Evolutionary conservation across 2,888 invertebrate genomes (phyloP), one percentile per base, ranked within the genome.

Genomic region (Diplolepis rosae): DNA sequence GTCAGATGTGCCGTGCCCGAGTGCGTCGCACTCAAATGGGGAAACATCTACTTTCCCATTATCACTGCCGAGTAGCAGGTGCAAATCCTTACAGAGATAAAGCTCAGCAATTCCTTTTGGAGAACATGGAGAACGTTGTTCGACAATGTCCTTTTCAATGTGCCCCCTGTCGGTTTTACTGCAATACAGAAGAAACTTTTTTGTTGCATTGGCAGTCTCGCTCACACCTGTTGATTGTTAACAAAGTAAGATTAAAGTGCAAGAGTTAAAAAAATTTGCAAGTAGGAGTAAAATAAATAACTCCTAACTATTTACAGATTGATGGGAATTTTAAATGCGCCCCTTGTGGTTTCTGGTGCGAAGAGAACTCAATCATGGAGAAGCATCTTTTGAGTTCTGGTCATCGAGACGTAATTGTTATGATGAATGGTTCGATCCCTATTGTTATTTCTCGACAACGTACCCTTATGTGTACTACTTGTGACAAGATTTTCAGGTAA

Each of bases 121-220:
- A 93, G 67, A 94, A 96, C 86, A 95, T 96, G 84, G 91, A 92
- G 75, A 92, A 93, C 71, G 93, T 97, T 74, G 93, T 96, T 5
- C 91, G 93, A 71, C 95, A 96, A 80, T 93, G 95, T 56, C 96
- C 96, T 0, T 97, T 94, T 84, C 96, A 96, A 88, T 97, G 97
- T 85, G 92, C 92, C 50, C 91, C 94, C 13, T 97, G 97, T 86
- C 92, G 92, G 70, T 97, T 95, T 88, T 97, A 95, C 86, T 94
- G 95, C 79, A 96, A 96, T 85, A 94, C 93, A 82, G 91, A 92
- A 73, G 91, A 92, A 66, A 92, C 91, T 68, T 95, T 94, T 83
- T 89, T 94, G 83, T 90, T 90, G 35, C 96, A 96, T 84, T 96
- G 95, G 95, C 90, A 90, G 72, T 94, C 95, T 4, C 87, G 90